phyloP scores from a whole-genome alignment of 2,113 vertebrate species.

The Indicator maculatus region DNA sequence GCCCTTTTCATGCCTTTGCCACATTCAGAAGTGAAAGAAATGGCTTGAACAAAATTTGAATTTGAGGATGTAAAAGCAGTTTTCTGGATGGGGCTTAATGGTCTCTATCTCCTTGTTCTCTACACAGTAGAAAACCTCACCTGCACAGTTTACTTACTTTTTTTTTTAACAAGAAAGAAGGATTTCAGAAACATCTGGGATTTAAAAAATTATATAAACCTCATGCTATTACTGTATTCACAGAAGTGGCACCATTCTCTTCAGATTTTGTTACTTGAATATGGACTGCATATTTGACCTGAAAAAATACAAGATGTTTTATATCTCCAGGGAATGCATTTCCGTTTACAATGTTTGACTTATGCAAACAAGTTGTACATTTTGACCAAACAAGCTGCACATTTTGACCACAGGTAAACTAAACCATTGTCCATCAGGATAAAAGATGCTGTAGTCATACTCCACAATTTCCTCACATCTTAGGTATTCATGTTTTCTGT shows the following conservation, averaged over 20 bases:
- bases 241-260: neutral
- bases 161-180: neutral
- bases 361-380: accelerated
- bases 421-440: neutral
- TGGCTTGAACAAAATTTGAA: neutral
- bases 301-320: neutral
- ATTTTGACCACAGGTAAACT: neutral
- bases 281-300: neutral
- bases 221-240: neutral
- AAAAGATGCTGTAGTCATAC: neutral
- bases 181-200: neutral
- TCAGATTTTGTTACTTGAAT: neutral
- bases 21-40: neutral
- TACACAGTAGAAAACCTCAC: neutral
- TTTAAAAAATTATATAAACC: neutral
- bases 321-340: neutral
- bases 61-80: neutral
- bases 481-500: neutral
- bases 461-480: neutral
- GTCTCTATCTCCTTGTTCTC: neutral
- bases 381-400: neutral
- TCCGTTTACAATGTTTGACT: neutral
- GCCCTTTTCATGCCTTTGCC: neutral
- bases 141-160: neutral
- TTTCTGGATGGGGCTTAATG: neutral